Evolutionary conservation across 2,797 vertebrate genomes (phyloP).

Genomic region (Mus caroli): DNA sequence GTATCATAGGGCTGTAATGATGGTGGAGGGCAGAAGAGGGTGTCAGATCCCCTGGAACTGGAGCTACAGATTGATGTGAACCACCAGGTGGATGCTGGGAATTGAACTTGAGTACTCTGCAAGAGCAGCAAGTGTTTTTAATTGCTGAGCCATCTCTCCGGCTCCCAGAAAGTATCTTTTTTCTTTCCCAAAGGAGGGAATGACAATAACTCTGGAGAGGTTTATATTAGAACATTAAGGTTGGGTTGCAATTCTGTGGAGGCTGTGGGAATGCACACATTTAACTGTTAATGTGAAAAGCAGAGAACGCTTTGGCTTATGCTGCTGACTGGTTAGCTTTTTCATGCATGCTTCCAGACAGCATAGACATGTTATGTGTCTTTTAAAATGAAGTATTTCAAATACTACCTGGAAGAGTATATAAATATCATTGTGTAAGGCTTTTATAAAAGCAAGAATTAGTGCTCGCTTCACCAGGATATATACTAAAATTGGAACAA

Average conservation of each 20-base stretch:
- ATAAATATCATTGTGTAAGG: neutral
- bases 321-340: constrained; percentile 38
- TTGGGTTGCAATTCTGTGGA: neutral
- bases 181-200: neutral
- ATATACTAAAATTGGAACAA: neutral
- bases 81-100: neutral
- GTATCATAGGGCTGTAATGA: too few relatives aligned
- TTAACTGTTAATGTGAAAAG: constrained; percentile 48
- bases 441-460: constrained; percentile 49
- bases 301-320: neutral
- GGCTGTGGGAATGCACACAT: neutral
- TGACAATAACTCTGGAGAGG: neutral
- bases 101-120: neutral
- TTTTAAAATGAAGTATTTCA: constrained; percentile 15
- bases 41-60: neutral
- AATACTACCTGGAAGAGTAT: neutral
- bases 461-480: neutral
- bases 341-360: constrained; percentile 4
- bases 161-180: neutral
- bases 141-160: neutral
- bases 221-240: constrained; percentile 19
- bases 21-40: neutral
- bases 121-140: neutral
- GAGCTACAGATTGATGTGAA: neutral
- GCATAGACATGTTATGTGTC: neutral